Base-by-base conservation (phyloP, 2,113 vertebrate genomes). In the Macrotis lagotis region DNA sequence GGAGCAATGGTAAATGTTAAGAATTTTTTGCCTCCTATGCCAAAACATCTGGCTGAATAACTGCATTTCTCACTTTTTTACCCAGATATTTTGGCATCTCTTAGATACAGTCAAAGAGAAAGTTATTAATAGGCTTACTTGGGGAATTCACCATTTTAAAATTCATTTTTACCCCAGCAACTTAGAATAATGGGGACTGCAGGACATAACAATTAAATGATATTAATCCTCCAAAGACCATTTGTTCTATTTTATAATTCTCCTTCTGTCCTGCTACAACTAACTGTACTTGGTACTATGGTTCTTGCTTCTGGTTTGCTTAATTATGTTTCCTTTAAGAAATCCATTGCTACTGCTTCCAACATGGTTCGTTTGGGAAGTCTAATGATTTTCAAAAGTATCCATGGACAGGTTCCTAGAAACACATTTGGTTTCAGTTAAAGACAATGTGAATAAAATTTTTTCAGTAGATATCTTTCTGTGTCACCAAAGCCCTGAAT, bases 151-250 rank as follows among this genome's bases (percentile, higher is more conserved):
- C 4, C 91, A 25, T 94, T 97, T 97, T 92, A 94, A 95, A 94
- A 89, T 98, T 93, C 91, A 88, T 97, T 98, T 93, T 26, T 66
- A 91, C 31, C 16, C 2, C 0, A 11, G 49, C 31, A 88, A 44
- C 52, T 88, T 50, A 55, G 47, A 98, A 93, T 90, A 97, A 97
- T 66, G 90, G 90, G 91, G 97, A 94, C 3, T 95, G 28, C 31
- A 92, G 92, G 52, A 94, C 28, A 96, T 51, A 92, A 95, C 92
- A 98, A 97, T 50, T 92, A 90, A 97, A 95, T 59, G 48, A 91
- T 93, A 31, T 50, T 90, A 91, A 92, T 59, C 90, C 37, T 83
- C 89, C n/a, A 55, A 92, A 96, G 83, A n/a, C 91, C 49, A 93
- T 88, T 94, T 94, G 51, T 47, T 96, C 55, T 88, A 89, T 91